Percentiles rank a stretch among this genome's conserved stretches.
Conservation (phyloP, 2,797 vertebrate species). For the Octomys mimax region DNA sequence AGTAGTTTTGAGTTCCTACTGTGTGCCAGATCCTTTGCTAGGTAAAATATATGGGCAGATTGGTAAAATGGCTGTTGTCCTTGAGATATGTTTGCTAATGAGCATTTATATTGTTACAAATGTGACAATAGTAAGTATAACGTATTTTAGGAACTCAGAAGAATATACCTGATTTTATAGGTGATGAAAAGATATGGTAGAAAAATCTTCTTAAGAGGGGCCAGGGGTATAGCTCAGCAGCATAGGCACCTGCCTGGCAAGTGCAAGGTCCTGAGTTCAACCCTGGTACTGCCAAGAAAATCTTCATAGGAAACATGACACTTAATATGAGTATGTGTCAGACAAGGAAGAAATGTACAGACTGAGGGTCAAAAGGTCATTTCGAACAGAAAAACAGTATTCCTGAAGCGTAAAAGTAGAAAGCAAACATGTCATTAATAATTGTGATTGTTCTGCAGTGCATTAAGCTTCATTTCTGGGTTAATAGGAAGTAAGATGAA, state of each 20-base stretch:
- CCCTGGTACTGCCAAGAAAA: too few relatives aligned
- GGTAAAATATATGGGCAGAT: not conserved
- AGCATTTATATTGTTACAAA: not conserved
- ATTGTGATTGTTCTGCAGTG: not conserved
- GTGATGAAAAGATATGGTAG: not conserved
- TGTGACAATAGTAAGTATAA: not conserved
- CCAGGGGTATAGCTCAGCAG: too few relatives aligned
- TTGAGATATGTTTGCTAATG: not conserved
- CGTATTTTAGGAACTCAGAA: slow-evolving; percentile 22
- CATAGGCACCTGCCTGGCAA: too few relatives aligned
- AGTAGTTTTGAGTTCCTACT: slow-evolving; percentile 52
- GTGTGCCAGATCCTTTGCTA: slow-evolving; percentile 32
- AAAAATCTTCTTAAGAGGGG: not conserved
- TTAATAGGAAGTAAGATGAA: slow-evolving; percentile 35
- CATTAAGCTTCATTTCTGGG: not conserved
- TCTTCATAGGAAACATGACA: slow-evolving; percentile 1
- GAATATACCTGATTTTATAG: not conserved
- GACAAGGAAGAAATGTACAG: not conserved
- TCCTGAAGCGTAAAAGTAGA: not conserved
- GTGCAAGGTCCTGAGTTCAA: too few relatives aligned
- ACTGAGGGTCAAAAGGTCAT: not conserved
- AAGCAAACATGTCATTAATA: not conserved
- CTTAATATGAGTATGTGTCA: not conserved
- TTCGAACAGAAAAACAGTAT: slow-evolving; percentile 23
- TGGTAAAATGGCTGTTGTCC: not conserved